Evolutionary conservation across 2,888 invertebrate species (phyloP).

Genomic region (Timandra comae): DNA sequence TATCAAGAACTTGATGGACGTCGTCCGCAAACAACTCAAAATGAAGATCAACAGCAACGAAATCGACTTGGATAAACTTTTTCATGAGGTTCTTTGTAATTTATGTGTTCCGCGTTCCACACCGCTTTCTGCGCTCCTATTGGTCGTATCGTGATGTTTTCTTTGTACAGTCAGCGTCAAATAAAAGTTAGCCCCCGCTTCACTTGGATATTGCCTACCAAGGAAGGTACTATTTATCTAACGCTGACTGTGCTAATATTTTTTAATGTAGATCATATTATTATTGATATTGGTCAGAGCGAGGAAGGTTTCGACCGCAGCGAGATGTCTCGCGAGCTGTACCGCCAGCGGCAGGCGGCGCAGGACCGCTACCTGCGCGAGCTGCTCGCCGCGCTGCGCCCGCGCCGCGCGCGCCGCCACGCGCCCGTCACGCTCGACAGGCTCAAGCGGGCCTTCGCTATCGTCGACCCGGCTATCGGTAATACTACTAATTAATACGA

Average conservation of each 20-base stretch:
- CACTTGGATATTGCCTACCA: too few relatives aligned
- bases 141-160: not conserved
- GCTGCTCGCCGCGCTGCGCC: slow-evolving; percentile 26
- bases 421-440: slow-evolving; percentile 44
- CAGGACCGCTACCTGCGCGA: slow-evolving; percentile 45
- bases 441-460: slow-evolving; percentile 59
- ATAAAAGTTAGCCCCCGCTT: too few relatives aligned
- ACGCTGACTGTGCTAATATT: too few relatives aligned
- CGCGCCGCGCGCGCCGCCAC: slow-evolving; percentile 35
- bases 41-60: slow-evolving; percentile 52
- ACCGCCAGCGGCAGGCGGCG: slow-evolving; percentile 29
- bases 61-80: slow-evolving; percentile 61
- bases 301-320: slow-evolving; percentile 68
- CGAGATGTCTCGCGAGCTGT: slow-evolving; percentile 60
- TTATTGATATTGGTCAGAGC: slow-evolving; percentile 37
- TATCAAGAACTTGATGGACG: slow-evolving; percentile 60
- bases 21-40: slow-evolving; percentile 62
- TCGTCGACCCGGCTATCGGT: slow-evolving; percentile 66
- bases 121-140: too few relatives aligned
- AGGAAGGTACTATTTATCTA: too few relatives aligned
- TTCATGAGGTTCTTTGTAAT: slow-evolving; percentile 48
- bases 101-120: too few relatives aligned
- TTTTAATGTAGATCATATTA: too few relatives aligned
- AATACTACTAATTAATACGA: slow-evolving; percentile 7
- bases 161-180: not conserved